phyloP scores from a whole-genome alignment of 2,888 invertebrate species.

The Poecilobothrus nobilitatus region DNA sequence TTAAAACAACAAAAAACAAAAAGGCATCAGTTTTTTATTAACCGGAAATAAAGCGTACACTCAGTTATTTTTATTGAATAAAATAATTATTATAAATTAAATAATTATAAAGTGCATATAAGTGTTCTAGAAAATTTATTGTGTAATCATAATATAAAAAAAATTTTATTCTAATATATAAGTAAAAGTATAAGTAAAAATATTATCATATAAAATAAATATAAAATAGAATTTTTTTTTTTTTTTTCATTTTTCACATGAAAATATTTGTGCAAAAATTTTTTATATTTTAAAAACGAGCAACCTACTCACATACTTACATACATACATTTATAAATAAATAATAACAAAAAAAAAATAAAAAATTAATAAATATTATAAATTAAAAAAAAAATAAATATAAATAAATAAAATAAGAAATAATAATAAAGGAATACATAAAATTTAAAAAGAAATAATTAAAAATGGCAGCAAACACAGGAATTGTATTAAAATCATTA shows the following conservation, averaged over 20 bases:
- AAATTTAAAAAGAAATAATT: conserved; percentile 8
- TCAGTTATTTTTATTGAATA: no score
- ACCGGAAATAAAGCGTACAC: no score
- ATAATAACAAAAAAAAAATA: no score
- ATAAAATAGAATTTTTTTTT: not conserved
- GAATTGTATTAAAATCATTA: conserved; percentile 81
- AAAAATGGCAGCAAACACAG: conserved; percentile 39
- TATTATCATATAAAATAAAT: no score
- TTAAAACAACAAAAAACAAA: no score
- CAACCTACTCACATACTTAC: not conserved
- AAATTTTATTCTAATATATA: not conserved
- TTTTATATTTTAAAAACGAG: not conserved
- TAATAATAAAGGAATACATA: not conserved
- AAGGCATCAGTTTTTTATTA: no score
- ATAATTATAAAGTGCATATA: not conserved
- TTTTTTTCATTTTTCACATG: not conserved
- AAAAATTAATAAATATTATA: no score
- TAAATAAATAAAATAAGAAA: not conserved
- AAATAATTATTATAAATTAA: no score
- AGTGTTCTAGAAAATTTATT: not conserved
- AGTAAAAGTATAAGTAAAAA: no score
- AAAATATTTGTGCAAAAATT: not conserved
- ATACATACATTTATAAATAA: no score
- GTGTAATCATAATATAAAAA: not conserved
- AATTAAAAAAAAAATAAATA: not conserved